Evolutionary conservation across 2,113 vertebrate genomes (phyloP).

Genomic region (Hypocryptadius cinnamomeus): DNA sequence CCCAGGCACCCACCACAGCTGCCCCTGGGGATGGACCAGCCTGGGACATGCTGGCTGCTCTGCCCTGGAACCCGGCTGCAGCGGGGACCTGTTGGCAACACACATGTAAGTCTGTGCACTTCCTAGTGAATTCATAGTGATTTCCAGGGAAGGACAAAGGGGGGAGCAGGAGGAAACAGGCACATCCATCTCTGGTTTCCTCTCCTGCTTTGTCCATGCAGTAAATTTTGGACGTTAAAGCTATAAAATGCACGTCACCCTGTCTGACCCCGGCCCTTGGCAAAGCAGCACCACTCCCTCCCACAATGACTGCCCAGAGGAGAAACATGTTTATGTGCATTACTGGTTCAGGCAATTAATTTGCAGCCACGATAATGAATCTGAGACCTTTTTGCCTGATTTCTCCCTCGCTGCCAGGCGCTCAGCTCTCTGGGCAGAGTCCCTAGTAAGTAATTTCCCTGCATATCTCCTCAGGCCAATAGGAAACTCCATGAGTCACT

Average conservation of each 20-base stretch:
- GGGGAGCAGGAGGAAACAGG: neutral
- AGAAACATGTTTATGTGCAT: neutral
- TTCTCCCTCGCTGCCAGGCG: neutral
- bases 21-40: fast-evolving
- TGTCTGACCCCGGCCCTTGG: neutral
- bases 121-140: neutral
- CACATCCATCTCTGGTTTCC: neutral
- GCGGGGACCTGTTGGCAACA: neutral
- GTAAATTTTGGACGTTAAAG: neutral
- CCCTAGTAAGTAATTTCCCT: neutral
- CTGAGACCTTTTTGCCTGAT: neutral
- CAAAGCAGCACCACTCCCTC: neutral
- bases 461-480: neutral
- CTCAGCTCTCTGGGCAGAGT: neutral
- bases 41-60: neutral
- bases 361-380: neutral
- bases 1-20: neutral
- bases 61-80: neutral
- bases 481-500: slow-evolving; percentile 58
- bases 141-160: neutral
- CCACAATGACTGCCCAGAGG: neutral
- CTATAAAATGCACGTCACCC: neutral
- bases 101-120: fast-evolving
- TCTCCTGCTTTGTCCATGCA: neutral
- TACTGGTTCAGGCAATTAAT: neutral